Conservation (phyloP, 2,113 vertebrate species). For the Phaethon lepturus region DNA sequence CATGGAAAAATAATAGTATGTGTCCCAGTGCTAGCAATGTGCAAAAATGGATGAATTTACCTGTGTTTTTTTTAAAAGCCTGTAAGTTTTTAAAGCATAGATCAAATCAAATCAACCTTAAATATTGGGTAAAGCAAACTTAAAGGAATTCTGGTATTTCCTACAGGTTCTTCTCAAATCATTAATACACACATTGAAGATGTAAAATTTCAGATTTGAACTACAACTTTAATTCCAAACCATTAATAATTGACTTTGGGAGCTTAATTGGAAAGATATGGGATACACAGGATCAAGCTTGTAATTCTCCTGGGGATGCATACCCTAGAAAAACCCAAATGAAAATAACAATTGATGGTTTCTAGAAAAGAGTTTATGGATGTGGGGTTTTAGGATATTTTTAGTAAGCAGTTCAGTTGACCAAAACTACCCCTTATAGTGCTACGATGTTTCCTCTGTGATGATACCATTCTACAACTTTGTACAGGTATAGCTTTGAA, state of each 20-base stretch:
- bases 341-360: not conserved
- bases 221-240: not conserved
- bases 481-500: not conserved
- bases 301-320: not conserved
- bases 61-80: not conserved
- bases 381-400: not conserved
- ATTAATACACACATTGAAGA: not conserved
- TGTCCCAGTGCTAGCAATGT: not conserved
- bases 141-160: not conserved
- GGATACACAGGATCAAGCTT: not conserved
- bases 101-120: not conserved
- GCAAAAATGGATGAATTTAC: not conserved
- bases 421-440: not conserved
- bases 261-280: not conserved
- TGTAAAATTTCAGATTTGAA: not conserved
- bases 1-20: not conserved
- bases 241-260: not conserved
- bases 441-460: not conserved
- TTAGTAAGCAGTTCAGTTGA: not conserved
- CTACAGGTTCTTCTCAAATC: not conserved
- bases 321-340: not conserved
- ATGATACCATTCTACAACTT: not conserved
- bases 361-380: not conserved
- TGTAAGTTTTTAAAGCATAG: not conserved
- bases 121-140: not conserved